These are phyloP conservation scores for Grus americana DNA, from an alignment of 2,113 vertebrate species.

Conservation along the genomic window DNA sequence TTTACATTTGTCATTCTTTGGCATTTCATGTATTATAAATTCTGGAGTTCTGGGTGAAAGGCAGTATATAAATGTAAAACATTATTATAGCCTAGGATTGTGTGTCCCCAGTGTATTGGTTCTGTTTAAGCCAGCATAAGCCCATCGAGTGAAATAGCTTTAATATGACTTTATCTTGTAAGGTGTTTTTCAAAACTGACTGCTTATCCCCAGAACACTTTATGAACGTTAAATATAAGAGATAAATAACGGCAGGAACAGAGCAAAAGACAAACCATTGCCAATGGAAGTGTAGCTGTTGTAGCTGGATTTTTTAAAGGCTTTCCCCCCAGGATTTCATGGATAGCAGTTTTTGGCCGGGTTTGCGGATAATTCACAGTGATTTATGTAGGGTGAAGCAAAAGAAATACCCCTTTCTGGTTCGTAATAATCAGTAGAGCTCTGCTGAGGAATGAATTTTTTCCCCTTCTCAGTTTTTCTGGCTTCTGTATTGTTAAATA, in stretches of 20 bases:
- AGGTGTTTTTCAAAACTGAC: slow-evolving; percentile 60
- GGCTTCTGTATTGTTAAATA: slow-evolving; percentile 4
- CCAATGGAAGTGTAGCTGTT: neutral
- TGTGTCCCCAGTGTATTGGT: neutral
- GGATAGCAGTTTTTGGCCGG: neutral
- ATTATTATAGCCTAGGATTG: neutral
- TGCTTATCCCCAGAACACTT: slow-evolving; percentile 26
- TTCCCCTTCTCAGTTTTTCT: neutral
- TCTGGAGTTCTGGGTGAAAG: neutral
- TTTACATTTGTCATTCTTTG: slow-evolving; percentile 7
- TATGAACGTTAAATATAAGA: slow-evolving; percentile 1
- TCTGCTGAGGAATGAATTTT: neutral
- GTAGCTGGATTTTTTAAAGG: slow-evolving; percentile 10
- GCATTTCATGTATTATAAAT: neutral
- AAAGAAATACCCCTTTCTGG: slow-evolving; percentile 29
- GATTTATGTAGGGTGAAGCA: slow-evolving; percentile 47
- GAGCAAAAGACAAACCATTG: slow-evolving; percentile 9
- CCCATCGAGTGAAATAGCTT: slow-evolving; percentile 46
- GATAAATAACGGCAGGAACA: slow-evolving; percentile 33
- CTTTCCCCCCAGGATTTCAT: neutral
- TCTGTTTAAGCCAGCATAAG: slow-evolving; percentile 32
- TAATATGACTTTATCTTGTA: slow-evolving; percentile 50
- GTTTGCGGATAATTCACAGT: slow-evolving; percentile 26
- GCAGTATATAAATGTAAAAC: slow-evolving; percentile 39
- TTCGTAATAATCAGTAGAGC: neutral